These are phyloP conservation scores for Physeter macrocephalus DNA, from an alignment of 2,113 vertebrate genomes.

Conservation along the genomic window DNA sequence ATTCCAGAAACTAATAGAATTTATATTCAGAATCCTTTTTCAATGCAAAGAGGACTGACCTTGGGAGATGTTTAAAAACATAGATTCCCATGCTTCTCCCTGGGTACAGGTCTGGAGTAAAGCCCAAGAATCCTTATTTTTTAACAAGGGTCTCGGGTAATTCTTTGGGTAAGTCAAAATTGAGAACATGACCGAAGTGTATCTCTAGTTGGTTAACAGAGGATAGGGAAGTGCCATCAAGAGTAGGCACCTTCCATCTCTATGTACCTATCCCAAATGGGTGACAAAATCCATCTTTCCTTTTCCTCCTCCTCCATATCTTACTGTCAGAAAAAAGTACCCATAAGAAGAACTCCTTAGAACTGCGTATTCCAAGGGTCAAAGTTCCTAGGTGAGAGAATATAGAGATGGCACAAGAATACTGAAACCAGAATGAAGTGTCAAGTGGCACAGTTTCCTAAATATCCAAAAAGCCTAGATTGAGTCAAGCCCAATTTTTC, in stretches of 20 bases:
- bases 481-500: background rate
- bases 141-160: background rate
- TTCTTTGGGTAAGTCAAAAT: background rate
- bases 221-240: background rate
- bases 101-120: background rate
- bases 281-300: background rate
- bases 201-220: background rate
- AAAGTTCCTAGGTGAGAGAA: background rate
- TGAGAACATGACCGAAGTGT: background rate
- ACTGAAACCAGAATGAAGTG: background rate
- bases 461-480: background rate
- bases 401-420: background rate
- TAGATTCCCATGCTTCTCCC: background rate
- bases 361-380: background rate
- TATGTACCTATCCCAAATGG: background rate
- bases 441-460: background rate
- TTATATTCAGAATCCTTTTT: conserved; percentile 1
- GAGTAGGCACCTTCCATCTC: background rate
- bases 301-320: too few species aligned
- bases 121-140: background rate
- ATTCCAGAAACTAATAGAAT: background rate
- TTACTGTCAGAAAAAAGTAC: background rate
- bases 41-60: background rate
- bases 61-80: background rate
- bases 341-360: background rate